Evolutionary conservation across 2,797 vertebrate species (phyloP).

Genomic region (Clarias laeviceps): DNA sequence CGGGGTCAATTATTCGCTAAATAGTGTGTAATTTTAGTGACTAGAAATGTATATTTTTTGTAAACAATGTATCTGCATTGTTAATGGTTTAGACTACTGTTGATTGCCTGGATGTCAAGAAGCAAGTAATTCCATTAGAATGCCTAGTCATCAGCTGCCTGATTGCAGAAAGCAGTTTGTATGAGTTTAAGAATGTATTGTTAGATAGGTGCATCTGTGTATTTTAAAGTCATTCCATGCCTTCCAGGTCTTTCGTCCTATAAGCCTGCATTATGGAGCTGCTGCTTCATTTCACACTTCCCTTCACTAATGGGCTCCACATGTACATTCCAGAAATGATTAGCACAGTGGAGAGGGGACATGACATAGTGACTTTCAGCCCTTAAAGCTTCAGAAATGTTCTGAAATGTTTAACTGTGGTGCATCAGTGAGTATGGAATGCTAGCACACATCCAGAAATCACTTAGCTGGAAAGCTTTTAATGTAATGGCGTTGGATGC

Average conservation of each 20-base stretch:
- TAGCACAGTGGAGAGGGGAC: conserved; percentile 44
- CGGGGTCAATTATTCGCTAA: neutral
- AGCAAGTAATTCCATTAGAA: neutral
- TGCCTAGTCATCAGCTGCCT: neutral
- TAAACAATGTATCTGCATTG: neutral
- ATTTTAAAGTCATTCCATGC: conserved; percentile 48
- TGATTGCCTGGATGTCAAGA: neutral
- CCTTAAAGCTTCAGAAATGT: conserved; percentile 47
- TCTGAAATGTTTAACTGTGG: conserved; percentile 27
- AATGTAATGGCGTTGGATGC: conserved; percentile 18
- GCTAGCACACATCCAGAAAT: conserved; percentile 32
- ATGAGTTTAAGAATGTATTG: conserved; percentile 29
- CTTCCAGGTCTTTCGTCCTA: conserved; percentile 14
- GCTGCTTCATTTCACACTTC: conserved; percentile 53
- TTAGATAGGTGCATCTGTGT: neutral
- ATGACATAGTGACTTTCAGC: conserved; percentile 55
- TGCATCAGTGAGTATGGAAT: conserved; percentile 44
- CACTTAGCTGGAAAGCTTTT: conserved; percentile 52
- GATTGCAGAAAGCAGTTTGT: neutral
- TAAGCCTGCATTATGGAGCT: conserved; percentile 29
- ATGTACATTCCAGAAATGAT: conserved; percentile 75
- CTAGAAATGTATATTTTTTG: neutral
- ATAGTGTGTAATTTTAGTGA: neutral
- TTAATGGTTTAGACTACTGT: neutral
- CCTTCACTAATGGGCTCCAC: conserved; percentile 74